Evolutionary conservation across 2,888 invertebrate genomes (phyloP), one percentile per base, ranked within the genome.

Genomic region (Melipona bicolor): DNA sequence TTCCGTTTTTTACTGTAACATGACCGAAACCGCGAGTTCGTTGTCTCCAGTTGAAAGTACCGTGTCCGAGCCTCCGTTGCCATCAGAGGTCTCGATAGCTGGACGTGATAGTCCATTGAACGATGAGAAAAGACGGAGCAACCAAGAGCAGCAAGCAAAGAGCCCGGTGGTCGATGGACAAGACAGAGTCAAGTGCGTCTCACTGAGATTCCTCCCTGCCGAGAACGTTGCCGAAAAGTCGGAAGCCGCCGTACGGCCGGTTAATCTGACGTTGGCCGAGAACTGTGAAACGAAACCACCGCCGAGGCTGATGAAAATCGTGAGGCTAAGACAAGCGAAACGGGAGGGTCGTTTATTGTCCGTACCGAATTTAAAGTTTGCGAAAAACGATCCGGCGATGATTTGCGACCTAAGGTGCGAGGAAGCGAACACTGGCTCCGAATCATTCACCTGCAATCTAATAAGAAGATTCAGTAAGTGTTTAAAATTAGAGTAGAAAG

Each of bases 381-480:
- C 95, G 90, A 96, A 96, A 87, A 95, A 95, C 89, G 90, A 90
- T 72, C 27, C 61, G 17, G 92, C 87, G 94, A 94, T 84, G 91
- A 92, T 95, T 90, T 95, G 95, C 92, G 96, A 96, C 93, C 95
- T 96, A 91, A 95, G 97, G 94, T 95, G 95, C 91, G 95, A 95
- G 92, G 95, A 95, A 88, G 65, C 54, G 19, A 95, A 95, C 71
- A 87, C 83, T 49, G 81, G 79, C 68, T 74, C 89, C 89, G 93
- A 93, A 80, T 95, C 96, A 86, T 96, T 97, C 95, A 96, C 97
- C 91, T 97, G 97, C 94, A 97, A 96, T 95, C 95, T 97, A 91
- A 97, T 97, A 96, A 96, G 97, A 95, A 97, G 97, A 96, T 97
- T 97, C 96, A 97, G 98, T 98, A 97, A 98, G 98, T 98, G 96